A percentile compares a stretch with the other conserved stretches of the same genome.
These are phyloP conservation scores for Laspeyria flexula DNA, from an alignment of 2,888 invertebrate species.

Conservation along the genomic window DNA sequence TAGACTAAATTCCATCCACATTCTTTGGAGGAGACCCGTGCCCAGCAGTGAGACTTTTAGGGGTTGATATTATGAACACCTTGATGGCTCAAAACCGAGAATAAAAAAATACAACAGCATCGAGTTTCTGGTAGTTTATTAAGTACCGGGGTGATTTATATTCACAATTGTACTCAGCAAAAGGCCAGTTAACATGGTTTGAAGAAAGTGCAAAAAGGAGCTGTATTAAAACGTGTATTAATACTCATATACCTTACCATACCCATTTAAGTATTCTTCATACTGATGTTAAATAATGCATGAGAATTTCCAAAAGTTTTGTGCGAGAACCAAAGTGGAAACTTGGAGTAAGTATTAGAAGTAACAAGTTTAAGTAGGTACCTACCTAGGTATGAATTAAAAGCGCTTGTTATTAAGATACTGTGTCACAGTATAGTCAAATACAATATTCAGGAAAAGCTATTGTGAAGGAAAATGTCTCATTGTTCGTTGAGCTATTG, in stretches of 20 bases:
- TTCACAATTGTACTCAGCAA: too few species aligned
- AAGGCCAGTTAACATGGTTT: too few species aligned
- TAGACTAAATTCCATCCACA: too few species aligned
- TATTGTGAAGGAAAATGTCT: slow-evolving; percentile 78
- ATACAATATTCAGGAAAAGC: slow-evolving; percentile 81
- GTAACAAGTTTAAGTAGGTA: slow-evolving; percentile 32
- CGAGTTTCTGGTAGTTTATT: too few species aligned
- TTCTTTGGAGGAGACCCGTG: too few species aligned
- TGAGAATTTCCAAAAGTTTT: slow-evolving; percentile 65
- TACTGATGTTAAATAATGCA: slow-evolving; percentile 66
- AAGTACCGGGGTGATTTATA: too few species aligned
- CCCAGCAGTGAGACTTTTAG: too few species aligned
- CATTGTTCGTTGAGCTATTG: slow-evolving; percentile 76
- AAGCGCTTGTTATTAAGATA: slow-evolving; percentile 64
- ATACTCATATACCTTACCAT: slow-evolving; percentile 42
- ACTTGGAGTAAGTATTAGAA: slow-evolving; percentile 57
- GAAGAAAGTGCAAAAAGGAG: slow-evolving; percentile 46
- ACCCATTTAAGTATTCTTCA: slow-evolving; percentile 62
- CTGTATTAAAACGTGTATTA: too few species aligned
- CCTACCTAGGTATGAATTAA: slow-evolving; percentile 56
- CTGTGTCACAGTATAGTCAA: slow-evolving; percentile 73
- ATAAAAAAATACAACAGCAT: too few species aligned
- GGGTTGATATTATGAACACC: too few species aligned
- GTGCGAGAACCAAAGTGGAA: slow-evolving; percentile 57
- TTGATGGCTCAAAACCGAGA: too few species aligned